A percentile compares a stretch with the other conserved stretches of the same genome.
phyloP scores from a whole-genome alignment of 2,113 vertebrate species.

The Chunga burmeisteri region DNA sequence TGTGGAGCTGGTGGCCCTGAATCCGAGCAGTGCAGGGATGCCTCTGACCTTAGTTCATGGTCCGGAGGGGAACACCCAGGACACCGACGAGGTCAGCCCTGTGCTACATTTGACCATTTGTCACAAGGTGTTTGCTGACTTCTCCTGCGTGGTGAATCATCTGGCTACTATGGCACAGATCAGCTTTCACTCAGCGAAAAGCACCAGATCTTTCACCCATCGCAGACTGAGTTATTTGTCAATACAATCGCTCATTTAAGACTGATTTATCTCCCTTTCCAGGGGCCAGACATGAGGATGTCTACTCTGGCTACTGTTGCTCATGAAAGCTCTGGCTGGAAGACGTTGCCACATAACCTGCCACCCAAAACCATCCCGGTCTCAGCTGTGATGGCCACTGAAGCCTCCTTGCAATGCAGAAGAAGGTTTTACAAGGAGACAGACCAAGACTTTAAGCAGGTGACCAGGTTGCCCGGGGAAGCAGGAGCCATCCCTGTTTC shows the following conservation, averaged over 20 bases:
- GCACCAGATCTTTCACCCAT: not conserved
- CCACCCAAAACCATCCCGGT: not conserved
- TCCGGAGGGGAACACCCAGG: not conserved
- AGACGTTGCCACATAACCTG: not conserved
- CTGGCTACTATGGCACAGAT: not conserved
- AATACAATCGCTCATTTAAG: not conserved
- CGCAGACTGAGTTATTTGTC: not conserved
- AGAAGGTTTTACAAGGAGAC: not conserved
- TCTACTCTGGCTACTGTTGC: not conserved
- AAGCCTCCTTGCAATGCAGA: not conserved
- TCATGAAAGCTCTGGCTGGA: not conserved
- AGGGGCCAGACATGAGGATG: not conserved
- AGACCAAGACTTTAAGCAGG: not conserved
- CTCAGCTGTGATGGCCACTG: not conserved
- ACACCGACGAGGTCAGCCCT: not conserved
- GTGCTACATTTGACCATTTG: not conserved
- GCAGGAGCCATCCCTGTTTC: not conserved
- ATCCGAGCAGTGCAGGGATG: not conserved
- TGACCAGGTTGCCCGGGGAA: not conserved
- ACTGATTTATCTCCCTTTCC: not conserved
- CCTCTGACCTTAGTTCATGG: not conserved
- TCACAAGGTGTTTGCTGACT: not conserved
- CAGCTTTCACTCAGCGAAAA: not conserved
- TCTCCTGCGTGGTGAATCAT: not conserved
- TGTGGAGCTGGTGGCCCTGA: not conserved